These are phyloP conservation scores for Luehdorfia chinensis DNA, from an alignment of 1,140 invertebrate genomes.

Conservation along the genomic window DNA sequence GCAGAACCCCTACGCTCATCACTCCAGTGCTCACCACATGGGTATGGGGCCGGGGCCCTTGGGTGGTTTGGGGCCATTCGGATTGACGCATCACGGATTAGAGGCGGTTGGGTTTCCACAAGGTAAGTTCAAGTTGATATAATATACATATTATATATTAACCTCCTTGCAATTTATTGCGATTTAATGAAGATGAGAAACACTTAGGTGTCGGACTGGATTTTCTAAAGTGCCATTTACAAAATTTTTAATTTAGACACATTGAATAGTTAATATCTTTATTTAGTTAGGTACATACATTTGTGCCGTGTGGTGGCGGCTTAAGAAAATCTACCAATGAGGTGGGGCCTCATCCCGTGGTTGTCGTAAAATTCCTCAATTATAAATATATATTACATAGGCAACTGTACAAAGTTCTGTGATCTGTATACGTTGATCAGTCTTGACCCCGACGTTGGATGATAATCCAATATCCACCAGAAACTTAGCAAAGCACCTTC, in stretches of 20 bases:
- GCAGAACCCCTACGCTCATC: constrained; percentile 70
- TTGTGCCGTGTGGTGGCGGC: neutral
- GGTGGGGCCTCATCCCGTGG: too few relatives aligned
- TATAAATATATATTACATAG: too few relatives aligned
- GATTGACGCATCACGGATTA: constrained; percentile 66
- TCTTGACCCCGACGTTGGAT: too few relatives aligned
- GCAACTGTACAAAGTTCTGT: too few relatives aligned
- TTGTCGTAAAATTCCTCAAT: too few relatives aligned
- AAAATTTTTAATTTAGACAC: neutral
- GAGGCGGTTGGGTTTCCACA: constrained; percentile 75
- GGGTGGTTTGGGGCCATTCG: constrained; percentile 68
- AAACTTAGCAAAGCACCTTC: too few relatives aligned
- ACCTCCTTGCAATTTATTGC: neutral
- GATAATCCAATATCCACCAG: too few relatives aligned
- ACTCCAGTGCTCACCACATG: constrained; percentile 67
- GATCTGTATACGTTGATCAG: too few relatives aligned
- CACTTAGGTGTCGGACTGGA: too few relatives aligned
- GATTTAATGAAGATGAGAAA: neutral
- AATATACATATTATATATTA: neutral
- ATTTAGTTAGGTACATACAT: too few relatives aligned
- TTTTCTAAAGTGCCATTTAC: too few relatives aligned
- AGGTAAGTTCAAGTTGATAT: constrained; percentile 43
- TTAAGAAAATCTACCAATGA: too few relatives aligned
- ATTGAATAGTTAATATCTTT: neutral
- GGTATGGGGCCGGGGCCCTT: constrained; percentile 65